Conservation (phyloP, 2,888 invertebrate genomes). For the Dynastes hyllus region DNA sequence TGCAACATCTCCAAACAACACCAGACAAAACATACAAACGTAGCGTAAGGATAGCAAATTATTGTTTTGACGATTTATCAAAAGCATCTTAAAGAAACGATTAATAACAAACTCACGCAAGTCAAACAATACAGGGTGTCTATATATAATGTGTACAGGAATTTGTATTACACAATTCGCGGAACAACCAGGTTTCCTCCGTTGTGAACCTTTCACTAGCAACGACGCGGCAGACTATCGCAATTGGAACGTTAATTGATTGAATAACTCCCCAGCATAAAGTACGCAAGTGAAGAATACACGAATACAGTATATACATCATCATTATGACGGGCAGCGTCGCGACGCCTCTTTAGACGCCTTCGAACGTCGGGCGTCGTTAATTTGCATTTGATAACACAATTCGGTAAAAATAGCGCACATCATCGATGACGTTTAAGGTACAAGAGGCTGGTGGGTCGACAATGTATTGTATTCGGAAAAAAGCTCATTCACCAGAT, state of each 20-base stretch:
- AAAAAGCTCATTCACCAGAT: conserved; percentile 12
- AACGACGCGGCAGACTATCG: neutral
- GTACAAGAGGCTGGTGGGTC: neutral
- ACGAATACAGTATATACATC: neutral
- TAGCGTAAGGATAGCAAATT: neutral
- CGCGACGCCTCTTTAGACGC: conserved; percentile 33
- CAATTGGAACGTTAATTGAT: conserved; percentile 4
- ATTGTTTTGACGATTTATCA: conserved; percentile 12
- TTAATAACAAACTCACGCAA: neutral
- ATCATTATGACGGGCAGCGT: conserved; percentile 9
- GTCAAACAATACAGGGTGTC: no score
- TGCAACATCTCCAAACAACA: neutral
- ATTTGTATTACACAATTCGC: no score
- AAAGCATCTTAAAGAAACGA: neutral
- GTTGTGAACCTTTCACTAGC: no score
- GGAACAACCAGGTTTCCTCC: no score
- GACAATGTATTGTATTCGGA: conserved; percentile 16
- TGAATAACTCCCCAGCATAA: conserved; percentile 14
- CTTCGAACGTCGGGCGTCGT: neutral
- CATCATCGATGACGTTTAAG: neutral
- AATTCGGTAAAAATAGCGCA: conserved; percentile 33
- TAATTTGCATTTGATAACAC: conserved; percentile 38
- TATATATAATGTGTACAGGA: no score
- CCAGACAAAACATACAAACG: conserved; percentile 5
- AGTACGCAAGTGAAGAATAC: conserved; percentile 15